Evolutionary conservation across 2,888 invertebrate species (phyloP), one percentile per base, ranked within the genome.

Genomic region (Seira sanloemensis): DNA sequence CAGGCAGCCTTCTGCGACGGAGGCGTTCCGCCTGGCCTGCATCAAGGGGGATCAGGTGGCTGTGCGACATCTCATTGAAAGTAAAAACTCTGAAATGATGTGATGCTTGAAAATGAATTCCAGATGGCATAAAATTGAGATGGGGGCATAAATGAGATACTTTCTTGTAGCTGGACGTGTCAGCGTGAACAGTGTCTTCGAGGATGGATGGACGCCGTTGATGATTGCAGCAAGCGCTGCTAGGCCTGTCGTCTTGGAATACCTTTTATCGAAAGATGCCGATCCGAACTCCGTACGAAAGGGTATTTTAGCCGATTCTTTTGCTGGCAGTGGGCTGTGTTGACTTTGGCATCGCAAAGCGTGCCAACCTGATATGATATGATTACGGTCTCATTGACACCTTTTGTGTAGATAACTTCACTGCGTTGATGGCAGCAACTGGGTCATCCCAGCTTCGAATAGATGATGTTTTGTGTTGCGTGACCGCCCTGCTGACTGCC

Each of bases 161-260:
- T 16, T 2, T 1, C 12, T 7, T 50, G 7, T 62, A 72, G 84
- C 23, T 73, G 77, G 80, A 5, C 76, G 80, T 24, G 72, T 80
- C 0, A 80, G 25, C 46, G 80, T 73, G 19, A 82, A 86, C 25
- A 26, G 77, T 9, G 24, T 86, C 0, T 68, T 86, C 58, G 82
- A 84, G 18, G 86, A 82, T 25, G 86, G 85, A 1, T 86, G 86
- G 86, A 85, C 72, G 66, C 76, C 86, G 9, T 37, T 86, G 4
- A 86, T 86, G 86, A 72, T 86, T 12, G 84, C 85, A 21, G 84
- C 84, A 2, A 86, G 85, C 76, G 84, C 84, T 18, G 86, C 84
- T 5, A 67, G 84, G 12, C 86, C 86, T 0, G 19, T 54, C 16
- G 71, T 86, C 0, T 23, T 86, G 19, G 81, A 84, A 50, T 86